Conservation (phyloP, 2,888 invertebrate genomes). For the Glyphotaelius pellucidus region DNA sequence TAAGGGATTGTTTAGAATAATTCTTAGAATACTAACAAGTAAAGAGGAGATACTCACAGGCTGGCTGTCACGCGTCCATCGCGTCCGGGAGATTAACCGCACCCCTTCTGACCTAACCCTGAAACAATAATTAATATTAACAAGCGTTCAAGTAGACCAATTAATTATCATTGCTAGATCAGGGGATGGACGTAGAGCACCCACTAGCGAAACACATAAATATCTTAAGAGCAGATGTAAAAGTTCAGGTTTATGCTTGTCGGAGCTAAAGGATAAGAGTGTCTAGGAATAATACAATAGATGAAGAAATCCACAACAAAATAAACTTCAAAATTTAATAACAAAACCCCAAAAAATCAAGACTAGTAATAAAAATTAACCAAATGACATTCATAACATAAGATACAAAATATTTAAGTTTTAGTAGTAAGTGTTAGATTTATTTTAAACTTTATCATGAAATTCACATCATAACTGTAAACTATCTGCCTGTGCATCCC, state of each 20-base stretch:
- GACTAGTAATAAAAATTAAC: too few species aligned
- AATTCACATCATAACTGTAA: too few species aligned
- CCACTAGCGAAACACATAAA: background rate
- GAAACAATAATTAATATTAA: conserved; percentile 22
- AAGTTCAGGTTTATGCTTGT: background rate
- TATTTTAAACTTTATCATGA: too few species aligned
- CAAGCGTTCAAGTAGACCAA: background rate
- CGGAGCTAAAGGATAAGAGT: background rate
- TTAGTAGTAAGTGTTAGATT: too few species aligned
- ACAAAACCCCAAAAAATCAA: too few species aligned
- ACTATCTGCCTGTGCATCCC: too few species aligned
- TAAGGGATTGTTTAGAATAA: background rate
- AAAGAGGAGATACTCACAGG: background rate
- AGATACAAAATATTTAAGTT: too few species aligned
- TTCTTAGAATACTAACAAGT: background rate
- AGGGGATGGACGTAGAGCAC: background rate
- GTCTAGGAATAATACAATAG: background rate
- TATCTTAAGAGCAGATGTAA: background rate
- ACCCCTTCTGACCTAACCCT: conserved; percentile 21
- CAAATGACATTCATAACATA: too few species aligned
- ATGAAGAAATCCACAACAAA: too few species aligned
- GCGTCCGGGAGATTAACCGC: background rate
- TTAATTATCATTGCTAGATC: background rate
- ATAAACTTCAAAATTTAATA: too few species aligned
- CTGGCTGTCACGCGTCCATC: background rate